Evolutionary conservation across 2,888 invertebrate species (phyloP).

Genomic region (Pegoplata infirma): DNA sequence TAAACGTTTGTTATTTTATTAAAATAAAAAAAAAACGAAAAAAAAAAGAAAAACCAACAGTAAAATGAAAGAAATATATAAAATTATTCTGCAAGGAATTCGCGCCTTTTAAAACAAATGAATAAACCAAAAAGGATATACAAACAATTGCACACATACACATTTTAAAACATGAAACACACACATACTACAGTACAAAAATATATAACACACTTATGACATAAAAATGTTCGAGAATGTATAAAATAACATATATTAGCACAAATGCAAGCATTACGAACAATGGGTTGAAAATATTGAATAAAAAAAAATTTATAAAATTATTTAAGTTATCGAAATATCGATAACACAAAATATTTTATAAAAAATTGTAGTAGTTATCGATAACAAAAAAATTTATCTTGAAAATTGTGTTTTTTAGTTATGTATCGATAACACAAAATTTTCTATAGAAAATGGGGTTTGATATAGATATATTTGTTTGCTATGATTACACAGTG

Average conservation of each 20-base stretch:
- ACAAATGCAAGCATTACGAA: not conserved
- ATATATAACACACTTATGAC: conserved; percentile 22
- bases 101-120: conserved; percentile 17
- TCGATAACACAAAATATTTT: no score
- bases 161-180: not conserved
- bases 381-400: no score
- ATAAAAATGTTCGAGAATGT: not conserved
- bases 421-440: no score
- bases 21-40: conserved; percentile 10
- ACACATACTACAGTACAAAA: not conserved
- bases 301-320: no score
- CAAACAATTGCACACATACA: not conserved
- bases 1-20: conserved; percentile 14
- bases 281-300: not conserved
- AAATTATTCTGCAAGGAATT: conserved; percentile 31
- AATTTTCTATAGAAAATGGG: no score
- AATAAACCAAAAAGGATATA: conserved; percentile 1
- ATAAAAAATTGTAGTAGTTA: not conserved
- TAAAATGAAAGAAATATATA: conserved; percentile 8
- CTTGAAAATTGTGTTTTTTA: no score
- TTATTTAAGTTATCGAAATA: no score
- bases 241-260: not conserved
- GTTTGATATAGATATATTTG: no score
- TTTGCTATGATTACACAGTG: no score
- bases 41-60: conserved; percentile 1